Evolutionary conservation across 2,113 vertebrate genomes (phyloP).

Genomic region (Epinephelus lanceolatus): DNA sequence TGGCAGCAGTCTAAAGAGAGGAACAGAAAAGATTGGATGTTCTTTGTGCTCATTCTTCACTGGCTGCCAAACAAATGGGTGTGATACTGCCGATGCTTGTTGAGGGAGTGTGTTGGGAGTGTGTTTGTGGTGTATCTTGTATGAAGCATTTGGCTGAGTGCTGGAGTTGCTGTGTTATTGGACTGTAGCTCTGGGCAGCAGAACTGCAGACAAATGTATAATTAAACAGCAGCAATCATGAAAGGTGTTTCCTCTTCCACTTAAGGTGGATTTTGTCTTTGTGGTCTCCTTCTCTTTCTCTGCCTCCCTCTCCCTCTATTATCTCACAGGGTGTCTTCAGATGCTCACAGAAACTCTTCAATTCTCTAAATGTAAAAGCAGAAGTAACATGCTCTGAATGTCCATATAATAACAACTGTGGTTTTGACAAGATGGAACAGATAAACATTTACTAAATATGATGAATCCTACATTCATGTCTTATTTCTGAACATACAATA

Average conservation of each 20-base stretch:
- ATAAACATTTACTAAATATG: background rate
- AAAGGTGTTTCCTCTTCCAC: slow-evolving; percentile 15
- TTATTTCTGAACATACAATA: background rate
- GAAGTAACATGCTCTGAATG: background rate
- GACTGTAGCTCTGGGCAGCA: slow-evolving; percentile 30
- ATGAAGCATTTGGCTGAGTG: slow-evolving; percentile 25
- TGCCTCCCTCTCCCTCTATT: background rate
- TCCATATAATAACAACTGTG: background rate
- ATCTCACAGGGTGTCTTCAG: background rate
- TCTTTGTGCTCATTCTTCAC: no score
- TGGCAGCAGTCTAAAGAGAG: no score
- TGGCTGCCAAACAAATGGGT: background rate
- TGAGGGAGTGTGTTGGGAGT: background rate
- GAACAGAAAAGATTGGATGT: no score
- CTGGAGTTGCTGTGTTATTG: slow-evolving; percentile 18
- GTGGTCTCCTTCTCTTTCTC: slow-evolving; percentile 14
- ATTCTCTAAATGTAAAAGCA: background rate
- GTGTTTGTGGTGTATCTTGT: slow-evolving; percentile 12
- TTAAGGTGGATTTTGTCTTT: slow-evolving; percentile 21
- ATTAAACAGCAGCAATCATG: slow-evolving; percentile 40
- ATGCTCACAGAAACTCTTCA: background rate
- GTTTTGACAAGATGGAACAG: background rate
- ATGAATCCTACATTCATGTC: background rate
- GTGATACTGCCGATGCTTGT: background rate
- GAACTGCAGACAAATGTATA: slow-evolving; percentile 37